Evolutionary conservation across 2,113 vertebrate species (phyloP).

Genomic region (Pterocles gutturalis): DNA sequence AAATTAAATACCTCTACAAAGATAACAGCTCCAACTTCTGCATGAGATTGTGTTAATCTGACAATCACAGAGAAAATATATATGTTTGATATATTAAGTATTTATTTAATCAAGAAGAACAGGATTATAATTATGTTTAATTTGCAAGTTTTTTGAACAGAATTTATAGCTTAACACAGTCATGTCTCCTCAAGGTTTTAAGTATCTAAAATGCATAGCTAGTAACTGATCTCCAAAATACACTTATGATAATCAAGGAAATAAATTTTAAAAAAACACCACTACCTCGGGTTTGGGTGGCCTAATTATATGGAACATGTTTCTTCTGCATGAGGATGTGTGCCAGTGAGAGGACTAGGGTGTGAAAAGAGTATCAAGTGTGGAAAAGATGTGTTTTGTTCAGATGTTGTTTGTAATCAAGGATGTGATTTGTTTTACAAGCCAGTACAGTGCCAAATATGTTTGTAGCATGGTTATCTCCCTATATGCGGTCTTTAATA

Average conservation of each 20-base stretch:
- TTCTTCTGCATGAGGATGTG: neutral
- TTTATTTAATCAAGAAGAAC: neutral
- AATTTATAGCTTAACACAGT: neutral
- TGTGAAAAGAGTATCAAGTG: neutral
- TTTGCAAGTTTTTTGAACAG: neutral
- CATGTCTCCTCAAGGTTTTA: neutral
- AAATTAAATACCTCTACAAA: neutral
- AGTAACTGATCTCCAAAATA: neutral
- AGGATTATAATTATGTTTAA: neutral
- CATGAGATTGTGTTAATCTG: neutral
- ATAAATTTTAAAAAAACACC: neutral
- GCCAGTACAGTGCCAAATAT: neutral
- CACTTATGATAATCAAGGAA: neutral
- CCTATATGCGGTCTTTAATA: neutral
- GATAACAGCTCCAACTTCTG: neutral
- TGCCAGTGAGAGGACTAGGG: neutral
- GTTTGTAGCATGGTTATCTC: neutral
- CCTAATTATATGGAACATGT: neutral
- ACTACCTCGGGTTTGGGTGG: rapidly evolving
- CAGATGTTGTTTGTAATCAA: neutral
- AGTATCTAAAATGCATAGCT: neutral
- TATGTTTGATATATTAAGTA: neutral
- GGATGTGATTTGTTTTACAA: neutral
- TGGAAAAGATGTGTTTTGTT: neutral
- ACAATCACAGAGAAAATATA: conserved; percentile 2